A percentile compares a stretch with the other conserved stretches of the same genome.
phyloP scores from a whole-genome alignment of 2,113 vertebrate genomes.

The Ageneiosus marmoratus region DNA sequence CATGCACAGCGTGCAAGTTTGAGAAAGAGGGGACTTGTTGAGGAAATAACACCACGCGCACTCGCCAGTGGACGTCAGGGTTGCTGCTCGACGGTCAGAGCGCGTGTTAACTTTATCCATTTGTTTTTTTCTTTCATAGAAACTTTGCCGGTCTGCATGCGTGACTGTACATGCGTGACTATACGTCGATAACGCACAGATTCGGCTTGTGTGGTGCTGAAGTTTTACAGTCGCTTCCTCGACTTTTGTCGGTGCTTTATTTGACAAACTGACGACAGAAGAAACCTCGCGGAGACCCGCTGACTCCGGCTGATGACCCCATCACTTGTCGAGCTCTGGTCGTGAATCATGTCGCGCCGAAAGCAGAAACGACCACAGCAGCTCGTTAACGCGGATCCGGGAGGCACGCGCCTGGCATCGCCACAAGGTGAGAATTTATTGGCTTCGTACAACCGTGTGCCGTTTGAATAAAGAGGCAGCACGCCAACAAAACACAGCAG shows the following conservation, averaged over 20 bases:
- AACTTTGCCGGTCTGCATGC: too few relatives aligned
- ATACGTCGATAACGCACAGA: not conserved
- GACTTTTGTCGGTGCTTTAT: not conserved
- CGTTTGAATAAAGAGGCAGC: not conserved
- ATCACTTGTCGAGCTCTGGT: constrained; percentile 60
- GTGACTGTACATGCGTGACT: constrained; percentile 6
- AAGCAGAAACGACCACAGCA: constrained; percentile 82
- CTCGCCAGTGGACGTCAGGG: constrained; percentile 63
- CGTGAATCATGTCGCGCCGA: constrained; percentile 83
- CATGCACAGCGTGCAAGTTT: constrained; percentile 75
- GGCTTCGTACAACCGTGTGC: not conserved
- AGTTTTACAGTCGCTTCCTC: not conserved
- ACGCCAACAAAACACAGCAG: not conserved
- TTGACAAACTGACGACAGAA: not conserved
- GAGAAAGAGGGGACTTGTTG: constrained; percentile 72
- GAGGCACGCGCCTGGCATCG: constrained; percentile 69
- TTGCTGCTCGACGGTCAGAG: constrained; percentile 54
- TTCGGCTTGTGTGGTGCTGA: not conserved
- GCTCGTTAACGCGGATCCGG: constrained; percentile 76
- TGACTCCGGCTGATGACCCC: constrained; percentile 65
- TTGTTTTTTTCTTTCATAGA: too few relatives aligned
- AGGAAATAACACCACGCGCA: constrained; percentile 72
- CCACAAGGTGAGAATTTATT: constrained; percentile 70
- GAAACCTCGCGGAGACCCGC: constrained; percentile 11
- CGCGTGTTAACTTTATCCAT: constrained; percentile 15